A percentile compares a stretch with the other conserved stretches of the same genome.
These are phyloP conservation scores for Spinibarbus caldwelli DNA, from an alignment of 2,797 vertebrate species.

Conservation along the genomic window DNA sequence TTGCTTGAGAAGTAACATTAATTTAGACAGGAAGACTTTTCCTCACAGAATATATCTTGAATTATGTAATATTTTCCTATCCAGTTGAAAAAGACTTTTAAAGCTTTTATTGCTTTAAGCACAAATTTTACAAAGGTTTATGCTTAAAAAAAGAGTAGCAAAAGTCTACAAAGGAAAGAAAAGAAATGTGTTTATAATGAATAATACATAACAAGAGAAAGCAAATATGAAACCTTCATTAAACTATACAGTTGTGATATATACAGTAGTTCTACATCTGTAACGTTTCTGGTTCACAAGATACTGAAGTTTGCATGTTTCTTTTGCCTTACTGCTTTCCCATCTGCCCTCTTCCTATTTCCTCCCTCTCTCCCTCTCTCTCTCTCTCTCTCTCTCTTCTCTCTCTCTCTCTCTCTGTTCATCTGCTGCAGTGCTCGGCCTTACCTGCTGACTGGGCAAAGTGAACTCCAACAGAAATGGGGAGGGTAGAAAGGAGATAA, in stretches of 20 bases:
- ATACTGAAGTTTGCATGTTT: slow-evolving; percentile 5
- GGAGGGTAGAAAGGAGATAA: slow-evolving; percentile 15
- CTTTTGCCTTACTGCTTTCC: slow-evolving; percentile 44
- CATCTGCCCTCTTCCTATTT: slow-evolving; percentile 49
- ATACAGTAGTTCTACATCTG: background rate
- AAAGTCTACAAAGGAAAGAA: background rate
- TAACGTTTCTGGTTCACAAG: background rate
- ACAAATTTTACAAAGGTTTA: background rate
- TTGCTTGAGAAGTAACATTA: background rate
- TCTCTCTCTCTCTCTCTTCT: no score
- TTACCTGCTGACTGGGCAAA: slow-evolving; percentile 80
- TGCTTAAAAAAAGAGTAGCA: background rate
- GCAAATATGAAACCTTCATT: background rate
- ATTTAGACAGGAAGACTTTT: background rate
- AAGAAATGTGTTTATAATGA: background rate
- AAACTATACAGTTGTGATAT: background rate
- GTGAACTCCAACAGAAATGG: slow-evolving; percentile 65
- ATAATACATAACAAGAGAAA: slow-evolving; percentile 1
- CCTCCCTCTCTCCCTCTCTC: background rate
- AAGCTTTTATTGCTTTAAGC: no score
- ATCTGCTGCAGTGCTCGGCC: slow-evolving; percentile 70
- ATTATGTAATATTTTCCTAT: background rate
- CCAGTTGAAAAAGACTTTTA: background rate
- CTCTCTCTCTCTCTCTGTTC: slow-evolving; percentile 20
- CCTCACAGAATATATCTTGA: background rate